These are phyloP conservation scores for Bothrops alternatus DNA, from an alignment of 2,797 vertebrate genomes.

Conservation along the genomic window DNA sequence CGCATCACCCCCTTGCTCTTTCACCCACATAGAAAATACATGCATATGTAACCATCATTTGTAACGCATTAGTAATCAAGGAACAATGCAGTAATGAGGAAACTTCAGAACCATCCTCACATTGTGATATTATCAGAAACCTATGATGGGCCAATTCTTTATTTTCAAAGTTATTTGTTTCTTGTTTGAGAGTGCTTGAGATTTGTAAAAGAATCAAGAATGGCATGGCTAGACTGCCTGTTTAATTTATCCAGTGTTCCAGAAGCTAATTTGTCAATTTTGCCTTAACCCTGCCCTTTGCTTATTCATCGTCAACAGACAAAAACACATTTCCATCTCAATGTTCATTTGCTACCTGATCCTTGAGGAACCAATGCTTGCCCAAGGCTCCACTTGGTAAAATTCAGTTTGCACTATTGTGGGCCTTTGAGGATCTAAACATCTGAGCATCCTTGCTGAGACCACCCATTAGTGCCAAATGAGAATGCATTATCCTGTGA, in stretches of 20 bases:
- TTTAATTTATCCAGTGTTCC: slow-evolving; percentile 51
- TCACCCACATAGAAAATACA: not conserved
- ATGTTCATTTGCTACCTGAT: not conserved
- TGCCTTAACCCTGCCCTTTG: slow-evolving; percentile 36
- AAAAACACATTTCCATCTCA: slow-evolving; percentile 25
- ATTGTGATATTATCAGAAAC: slow-evolving; percentile 36
- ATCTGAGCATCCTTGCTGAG: slow-evolving; percentile 20
- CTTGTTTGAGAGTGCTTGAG: slow-evolving; percentile 10
- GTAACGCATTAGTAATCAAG: slow-evolving; percentile 47
- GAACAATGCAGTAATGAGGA: slow-evolving; percentile 32
- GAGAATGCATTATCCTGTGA: slow-evolving; percentile 20
- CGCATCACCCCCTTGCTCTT: not conserved
- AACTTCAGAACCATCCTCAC: not conserved
- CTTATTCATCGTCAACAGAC: slow-evolving; percentile 40
- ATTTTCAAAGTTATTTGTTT: slow-evolving; percentile 38
- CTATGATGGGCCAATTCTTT: not conserved
- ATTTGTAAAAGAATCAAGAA: slow-evolving; percentile 30
- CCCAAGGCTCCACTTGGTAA: not conserved
- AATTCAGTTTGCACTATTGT: not conserved
- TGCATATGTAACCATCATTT: not conserved
- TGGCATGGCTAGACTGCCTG: slow-evolving; percentile 34
- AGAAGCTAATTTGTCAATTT: slow-evolving; percentile 26
- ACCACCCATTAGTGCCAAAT: not conserved
- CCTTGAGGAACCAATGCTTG: slow-evolving; percentile 15
- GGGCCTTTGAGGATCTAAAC: slow-evolving; percentile 11